Evolutionary conservation across 2,113 vertebrate species (phyloP).

Genomic region (Zootoca vivipara): DNA sequence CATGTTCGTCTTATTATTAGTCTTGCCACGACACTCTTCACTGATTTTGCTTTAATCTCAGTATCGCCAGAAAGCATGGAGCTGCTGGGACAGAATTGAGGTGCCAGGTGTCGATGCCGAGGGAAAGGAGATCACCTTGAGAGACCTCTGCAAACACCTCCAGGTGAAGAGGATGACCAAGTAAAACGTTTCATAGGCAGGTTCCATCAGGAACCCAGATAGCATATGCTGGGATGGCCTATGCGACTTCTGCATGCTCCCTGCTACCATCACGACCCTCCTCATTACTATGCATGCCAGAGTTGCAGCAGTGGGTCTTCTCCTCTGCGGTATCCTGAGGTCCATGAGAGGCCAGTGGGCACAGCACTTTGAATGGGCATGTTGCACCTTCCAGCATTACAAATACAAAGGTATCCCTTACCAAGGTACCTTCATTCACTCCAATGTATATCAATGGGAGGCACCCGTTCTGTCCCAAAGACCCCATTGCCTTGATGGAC

Average conservation of each 20-base stretch:
- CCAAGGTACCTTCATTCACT: not conserved
- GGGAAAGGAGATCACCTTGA: slow-evolving; percentile 82
- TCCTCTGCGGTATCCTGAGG: not conserved
- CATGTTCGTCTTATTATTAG: not conserved
- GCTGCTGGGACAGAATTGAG: slow-evolving; percentile 80
- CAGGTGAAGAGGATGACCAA: slow-evolving; percentile 74
- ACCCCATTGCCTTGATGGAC: not conserved
- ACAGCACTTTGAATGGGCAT: not conserved
- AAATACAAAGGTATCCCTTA: not conserved
- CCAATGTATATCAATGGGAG: not conserved
- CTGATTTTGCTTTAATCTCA: slow-evolving; percentile 60
- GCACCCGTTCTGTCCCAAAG: not conserved
- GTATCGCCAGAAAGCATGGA: slow-evolving; percentile 80
- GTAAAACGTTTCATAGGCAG: not conserved
- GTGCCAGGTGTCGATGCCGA: slow-evolving; percentile 69
- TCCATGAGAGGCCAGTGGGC: not conserved
- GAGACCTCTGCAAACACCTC: slow-evolving; percentile 79
- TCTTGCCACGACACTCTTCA: not conserved
- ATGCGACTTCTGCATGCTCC: not conserved
- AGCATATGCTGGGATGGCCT: not conserved
- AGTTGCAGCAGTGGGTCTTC: not conserved
- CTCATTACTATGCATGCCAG: not conserved
- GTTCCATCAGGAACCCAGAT: too few relatives aligned
- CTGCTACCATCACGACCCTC: not conserved
- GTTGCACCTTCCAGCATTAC: not conserved